phyloP scores from a whole-genome alignment of 2,797 vertebrate genomes.

The Pristis pectinata region DNA sequence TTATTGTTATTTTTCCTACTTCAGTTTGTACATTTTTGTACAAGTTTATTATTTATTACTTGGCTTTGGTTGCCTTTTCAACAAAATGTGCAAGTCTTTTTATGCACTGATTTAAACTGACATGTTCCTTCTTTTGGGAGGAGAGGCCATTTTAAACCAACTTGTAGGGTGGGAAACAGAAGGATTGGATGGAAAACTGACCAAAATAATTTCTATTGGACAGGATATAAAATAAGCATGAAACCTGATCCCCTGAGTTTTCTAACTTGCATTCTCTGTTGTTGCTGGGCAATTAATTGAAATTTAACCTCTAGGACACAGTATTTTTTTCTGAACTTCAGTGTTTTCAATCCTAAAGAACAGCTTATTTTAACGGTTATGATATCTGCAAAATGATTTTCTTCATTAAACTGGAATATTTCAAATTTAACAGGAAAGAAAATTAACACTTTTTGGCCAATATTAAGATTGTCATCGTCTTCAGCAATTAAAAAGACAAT shows the following conservation, averaged over 20 bases:
- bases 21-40: conserved; percentile 33
- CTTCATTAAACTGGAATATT: background rate
- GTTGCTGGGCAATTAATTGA: background rate
- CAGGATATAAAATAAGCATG: background rate
- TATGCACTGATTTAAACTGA: conserved; percentile 14
- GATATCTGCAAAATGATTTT: background rate
- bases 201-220: background rate
- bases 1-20: conserved; percentile 25
- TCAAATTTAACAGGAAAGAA: background rate
- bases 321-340: background rate
- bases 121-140: background rate
- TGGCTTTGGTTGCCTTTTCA: background rate
- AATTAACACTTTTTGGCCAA: background rate
- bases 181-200: background rate
- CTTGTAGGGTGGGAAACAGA: background rate
- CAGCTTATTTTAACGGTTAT: background rate
- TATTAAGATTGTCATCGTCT: background rate
- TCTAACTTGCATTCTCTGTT: background rate
- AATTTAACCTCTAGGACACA: background rate
- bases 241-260: background rate
- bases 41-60: conserved; percentile 19
- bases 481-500: background rate
- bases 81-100: background rate
- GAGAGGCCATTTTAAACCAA: background rate
- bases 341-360: too few relatives aligned